Base-by-base conservation (phyloP, 2,797 vertebrate species). In the Gymnothorax javanicus region DNA sequence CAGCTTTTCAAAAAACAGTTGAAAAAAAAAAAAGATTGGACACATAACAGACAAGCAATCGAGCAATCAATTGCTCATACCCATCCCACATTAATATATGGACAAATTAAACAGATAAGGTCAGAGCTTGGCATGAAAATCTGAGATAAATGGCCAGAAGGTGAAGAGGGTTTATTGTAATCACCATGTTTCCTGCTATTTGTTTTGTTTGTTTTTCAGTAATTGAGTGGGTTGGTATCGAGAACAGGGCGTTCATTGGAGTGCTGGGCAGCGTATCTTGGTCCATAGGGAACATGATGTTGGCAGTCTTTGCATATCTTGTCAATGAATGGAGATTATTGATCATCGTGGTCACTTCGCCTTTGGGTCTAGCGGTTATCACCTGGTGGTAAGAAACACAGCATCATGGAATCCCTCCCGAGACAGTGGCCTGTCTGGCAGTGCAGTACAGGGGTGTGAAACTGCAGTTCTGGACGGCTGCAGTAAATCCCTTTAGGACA, bases 351-450 rank as follows among this genome's bases (percentile, higher is more conserved):
- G 92, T 94, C 23, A 97, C 97, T 0, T 91, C 94, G 2, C 97
- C 98, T 0, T 94, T 97, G 56, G 90, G 91, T 11, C 88, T 95
- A 1, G 96, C 96, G 59, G 85, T 97, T 27, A 0, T 96, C 88
- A 97, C 94, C 86, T 94, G 97, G 94, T 96, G 97, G 97, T 98
- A 91, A 96, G 96, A 17, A 84, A 23, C 27, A 2, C 25, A 59
- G 27, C 9, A 33, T 81, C 43, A 23, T 33, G 33, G 33, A 43
- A 69, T 5, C 62, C 15, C 62, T 1, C 5, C 58, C 58, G 58
- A 60, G 58, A 60, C 11, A 60, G 58, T 15, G 15, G 58, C 0
- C 2, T 15, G 58, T 2, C 6, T 60, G 58, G 11, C 58, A 15
- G 58, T 60, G 11, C 58, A 60, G 58, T 43, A 43, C 1, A 43